Base-by-base conservation (phyloP, 2,797 vertebrate genomes). In the Coluber constrictor region DNA sequence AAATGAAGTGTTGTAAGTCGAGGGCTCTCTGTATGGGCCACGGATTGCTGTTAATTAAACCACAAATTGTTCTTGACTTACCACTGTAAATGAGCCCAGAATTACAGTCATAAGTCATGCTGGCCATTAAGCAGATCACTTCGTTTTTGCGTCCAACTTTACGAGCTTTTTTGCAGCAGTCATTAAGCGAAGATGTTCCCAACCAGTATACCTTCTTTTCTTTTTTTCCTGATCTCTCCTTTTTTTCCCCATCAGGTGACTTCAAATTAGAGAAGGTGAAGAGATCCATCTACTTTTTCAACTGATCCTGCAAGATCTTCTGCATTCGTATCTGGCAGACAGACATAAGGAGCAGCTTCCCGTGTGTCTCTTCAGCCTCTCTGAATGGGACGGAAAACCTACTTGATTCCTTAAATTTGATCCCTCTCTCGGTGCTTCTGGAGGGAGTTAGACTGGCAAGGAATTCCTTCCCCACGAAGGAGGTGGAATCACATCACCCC, bases 271-370 rank as follows among this genome's bases (percentile, higher is more conserved):
- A 98, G 93, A 96, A 94, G 57, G 99, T 99, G 96, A 99, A 98
- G 95, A 96, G 97, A 83, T 99, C 99, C 47, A 98, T 98, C 0
- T 99, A 99, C 95, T 99, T 99, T 98, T 99, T 99, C 98, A 99
- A 99, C 97, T 99, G 98, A 99, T 27, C 32, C 47, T 51, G 4
- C 63, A 20, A 16, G 83, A 5, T 63, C 10, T 2, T 51, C 37
- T 2, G 1, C 6, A 6, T 29, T 32, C 7, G 5, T 27, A 2
- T 15, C 74, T 2, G 23, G 2, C 2, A 47, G 51, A n/a, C 8
- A 5, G n/a, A 32, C 43, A 13, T 13, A 32, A 10, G 4, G 6
- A 54, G 32, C 8, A 11, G 4, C 15, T 56, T 87, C 86, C 27
- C 15, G 13, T 55, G n/a, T n/a, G 9, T 55, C 16, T 56, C 32